phyloP scores from a whole-genome alignment of 2,113 vertebrate genomes.

The Mobula birostris region DNA sequence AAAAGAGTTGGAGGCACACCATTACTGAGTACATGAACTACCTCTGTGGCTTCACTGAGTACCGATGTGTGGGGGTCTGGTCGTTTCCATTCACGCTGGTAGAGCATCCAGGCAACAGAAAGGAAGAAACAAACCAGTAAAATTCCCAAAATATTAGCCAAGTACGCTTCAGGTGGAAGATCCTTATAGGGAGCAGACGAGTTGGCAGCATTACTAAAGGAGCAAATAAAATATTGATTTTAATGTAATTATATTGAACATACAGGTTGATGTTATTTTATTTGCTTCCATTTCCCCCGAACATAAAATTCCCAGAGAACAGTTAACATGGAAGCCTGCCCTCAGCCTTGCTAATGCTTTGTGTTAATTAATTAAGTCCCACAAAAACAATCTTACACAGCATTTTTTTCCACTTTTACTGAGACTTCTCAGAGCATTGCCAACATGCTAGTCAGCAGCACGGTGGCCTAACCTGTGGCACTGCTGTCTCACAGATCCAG shows the following conservation, averaged over 20 bases:
- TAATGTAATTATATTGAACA: not conserved
- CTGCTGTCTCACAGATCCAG: no score
- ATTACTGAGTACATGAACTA: conserved; percentile 41
- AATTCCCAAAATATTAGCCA: conserved; percentile 71
- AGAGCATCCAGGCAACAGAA: conserved; percentile 69
- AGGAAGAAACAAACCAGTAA: conserved; percentile 69
- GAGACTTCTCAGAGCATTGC: no score
- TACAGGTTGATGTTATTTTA: not conserved
- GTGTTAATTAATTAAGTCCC: not conserved
- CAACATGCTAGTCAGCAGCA: no score
- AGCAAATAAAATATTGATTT: not conserved
- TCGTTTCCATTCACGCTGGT: conserved; percentile 68
- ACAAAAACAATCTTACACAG: not conserved
- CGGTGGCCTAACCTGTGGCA: no score
- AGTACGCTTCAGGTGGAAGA: conserved; percentile 70
- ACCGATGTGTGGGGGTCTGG: conserved; percentile 50
- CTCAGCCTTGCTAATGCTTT: not conserved
- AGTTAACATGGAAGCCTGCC: not conserved
- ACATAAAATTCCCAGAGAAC: not conserved
- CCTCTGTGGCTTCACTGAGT: conserved; percentile 44
- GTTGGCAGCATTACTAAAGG: conserved; percentile 53
- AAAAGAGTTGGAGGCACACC: not conserved
- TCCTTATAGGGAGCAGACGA: conserved; percentile 50
- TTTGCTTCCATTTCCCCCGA: not conserved
- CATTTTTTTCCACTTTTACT: no score